A percentile compares a stretch with the other conserved stretches of the same genome.
Evolutionary conservation across 2,888 invertebrate genomes (phyloP).

Genomic region (Hoplodrina ambigua): DNA sequence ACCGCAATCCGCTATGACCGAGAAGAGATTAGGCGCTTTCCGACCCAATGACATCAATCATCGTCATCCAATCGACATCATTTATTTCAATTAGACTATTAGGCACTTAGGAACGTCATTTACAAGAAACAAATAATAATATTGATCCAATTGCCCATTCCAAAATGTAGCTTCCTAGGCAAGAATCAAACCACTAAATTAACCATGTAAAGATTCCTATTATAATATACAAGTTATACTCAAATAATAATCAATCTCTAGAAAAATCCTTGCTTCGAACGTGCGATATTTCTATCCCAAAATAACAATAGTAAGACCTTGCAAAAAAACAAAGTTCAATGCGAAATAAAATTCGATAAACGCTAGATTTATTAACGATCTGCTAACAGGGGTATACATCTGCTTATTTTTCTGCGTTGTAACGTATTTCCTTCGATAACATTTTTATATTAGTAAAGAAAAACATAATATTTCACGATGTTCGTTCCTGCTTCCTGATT

Average conservation of each 20-base stretch:
- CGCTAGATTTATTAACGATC: constrained; percentile 39
- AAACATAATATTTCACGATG: constrained; percentile 30
- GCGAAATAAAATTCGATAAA: constrained; percentile 45
- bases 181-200: no score
- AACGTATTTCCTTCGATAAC: constrained; percentile 38
- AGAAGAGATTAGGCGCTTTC: no score
- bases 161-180: no score
- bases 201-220: no score
- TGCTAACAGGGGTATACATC: constrained; percentile 30
- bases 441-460: constrained; percentile 33
- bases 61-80: no score
- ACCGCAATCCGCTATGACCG: no score
- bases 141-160: no score
- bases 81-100: no score
- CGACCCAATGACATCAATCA: no score
- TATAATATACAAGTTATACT: no score
- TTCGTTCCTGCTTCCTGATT: not conserved
- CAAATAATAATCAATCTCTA: not conserved
- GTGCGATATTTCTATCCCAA: constrained; percentile 22
- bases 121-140: no score
- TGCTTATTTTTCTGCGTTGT: constrained; percentile 27
- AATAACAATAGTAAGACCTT: constrained; percentile 42
- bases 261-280: constrained; percentile 14
- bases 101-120: no score
- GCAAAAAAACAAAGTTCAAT: constrained; percentile 23